Percentiles rank a stretch among this genome's conserved stretches.
Evolutionary conservation across 2,113 vertebrate genomes (phyloP).

Genomic region (Heptranchias perlo): DNA sequence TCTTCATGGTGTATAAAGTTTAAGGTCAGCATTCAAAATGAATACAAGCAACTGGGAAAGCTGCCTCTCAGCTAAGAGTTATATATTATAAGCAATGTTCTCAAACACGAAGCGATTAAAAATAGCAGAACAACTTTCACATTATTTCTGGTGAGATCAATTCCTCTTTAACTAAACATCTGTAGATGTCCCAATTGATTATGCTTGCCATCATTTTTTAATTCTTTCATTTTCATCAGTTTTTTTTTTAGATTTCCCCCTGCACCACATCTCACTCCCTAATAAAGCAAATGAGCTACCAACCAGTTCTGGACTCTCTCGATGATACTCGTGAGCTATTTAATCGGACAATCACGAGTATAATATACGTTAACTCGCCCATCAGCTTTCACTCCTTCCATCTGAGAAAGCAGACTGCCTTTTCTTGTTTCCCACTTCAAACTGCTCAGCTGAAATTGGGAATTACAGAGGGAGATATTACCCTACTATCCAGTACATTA

Average conservation of each 20-base stretch:
- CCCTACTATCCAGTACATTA: not conserved
- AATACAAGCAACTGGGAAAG: not conserved
- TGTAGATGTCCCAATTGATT: not conserved
- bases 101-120: not conserved
- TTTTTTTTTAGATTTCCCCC: no score
- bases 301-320: not conserved
- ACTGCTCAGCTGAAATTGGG: not conserved
- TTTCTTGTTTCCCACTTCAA: not conserved
- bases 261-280: not conserved
- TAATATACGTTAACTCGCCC: not conserved
- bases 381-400: not conserved
- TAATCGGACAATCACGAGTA: no score
- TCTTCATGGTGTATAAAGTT: not conserved
- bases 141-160: not conserved
- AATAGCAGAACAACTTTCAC: not conserved
- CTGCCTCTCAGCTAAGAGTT: not conserved
- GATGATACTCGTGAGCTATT: not conserved
- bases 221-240: not conserved
- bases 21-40: not conserved
- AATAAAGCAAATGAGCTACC: not conserved
- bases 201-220: not conserved
- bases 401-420: not conserved
- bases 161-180: not conserved
- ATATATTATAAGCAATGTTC: not conserved
- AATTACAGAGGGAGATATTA: not conserved